A percentile compares a stretch with the other conserved stretches of the same genome.
These are phyloP conservation scores for Dicrurus megarhynchus DNA, from an alignment of 2,113 vertebrate genomes.

Conservation along the genomic window DNA sequence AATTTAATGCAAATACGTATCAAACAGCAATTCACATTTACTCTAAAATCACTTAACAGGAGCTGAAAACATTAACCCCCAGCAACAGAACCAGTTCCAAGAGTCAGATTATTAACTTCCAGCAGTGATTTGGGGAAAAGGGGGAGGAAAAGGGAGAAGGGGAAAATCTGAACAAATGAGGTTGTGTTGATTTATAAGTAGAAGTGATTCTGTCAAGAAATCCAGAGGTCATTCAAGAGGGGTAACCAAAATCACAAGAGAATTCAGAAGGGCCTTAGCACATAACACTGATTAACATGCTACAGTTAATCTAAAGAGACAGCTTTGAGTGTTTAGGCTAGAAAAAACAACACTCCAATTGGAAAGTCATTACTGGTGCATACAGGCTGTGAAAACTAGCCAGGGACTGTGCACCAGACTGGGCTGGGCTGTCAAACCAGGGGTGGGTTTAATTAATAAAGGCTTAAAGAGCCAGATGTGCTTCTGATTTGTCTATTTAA, in stretches of 20 bases:
- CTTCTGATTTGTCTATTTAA: not conserved
- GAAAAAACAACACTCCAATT: slow-evolving; percentile 18
- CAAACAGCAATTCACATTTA: slow-evolving; percentile 51
- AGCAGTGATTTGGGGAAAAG: slow-evolving; percentile 46
- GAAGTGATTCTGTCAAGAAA: slow-evolving; percentile 47
- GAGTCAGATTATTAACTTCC: slow-evolving; percentile 57
- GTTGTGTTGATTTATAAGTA: slow-evolving; percentile 14
- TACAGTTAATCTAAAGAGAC: slow-evolving; percentile 45
- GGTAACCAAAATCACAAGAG: slow-evolving; percentile 67
- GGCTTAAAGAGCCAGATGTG: not conserved
- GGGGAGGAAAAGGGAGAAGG: not conserved
- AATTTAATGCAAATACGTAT: slow-evolving; percentile 46
- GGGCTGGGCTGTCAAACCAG: slow-evolving; percentile 16
- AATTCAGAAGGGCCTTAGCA: slow-evolving; percentile 16
- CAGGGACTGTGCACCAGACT: not conserved
- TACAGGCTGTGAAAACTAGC: slow-evolving; percentile 30
- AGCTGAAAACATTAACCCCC: slow-evolving; percentile 70
- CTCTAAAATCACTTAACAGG: slow-evolving; percentile 21
- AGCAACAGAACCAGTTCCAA: slow-evolving; percentile 71
- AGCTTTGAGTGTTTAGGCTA: slow-evolving; percentile 26
- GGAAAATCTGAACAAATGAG: not conserved
- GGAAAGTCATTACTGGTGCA: slow-evolving; percentile 41
- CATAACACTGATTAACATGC: not conserved
- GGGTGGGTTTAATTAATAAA: slow-evolving; percentile 31
- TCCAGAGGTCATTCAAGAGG: slow-evolving; percentile 55